These are phyloP conservation scores for Euschistus heros DNA, from an alignment of 1,140 invertebrate genomes.

Conservation along the genomic window DNA sequence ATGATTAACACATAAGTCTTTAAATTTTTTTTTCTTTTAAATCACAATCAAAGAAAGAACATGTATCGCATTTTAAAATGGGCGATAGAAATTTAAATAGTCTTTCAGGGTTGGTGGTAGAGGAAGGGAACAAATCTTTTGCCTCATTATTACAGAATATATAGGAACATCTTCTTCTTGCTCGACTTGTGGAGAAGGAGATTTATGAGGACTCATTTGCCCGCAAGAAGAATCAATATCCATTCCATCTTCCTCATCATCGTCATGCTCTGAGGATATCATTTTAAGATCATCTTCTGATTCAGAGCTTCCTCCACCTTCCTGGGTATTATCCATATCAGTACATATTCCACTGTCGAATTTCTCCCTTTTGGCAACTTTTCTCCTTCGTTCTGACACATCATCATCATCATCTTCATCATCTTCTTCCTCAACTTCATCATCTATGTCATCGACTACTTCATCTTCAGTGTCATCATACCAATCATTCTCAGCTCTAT, in stretches of 20 bases:
- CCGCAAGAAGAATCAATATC: not conserved
- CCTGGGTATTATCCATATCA: constrained; percentile 34
- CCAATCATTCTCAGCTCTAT: not conserved
- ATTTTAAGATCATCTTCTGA: constrained; percentile 6
- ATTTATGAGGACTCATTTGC: not conserved
- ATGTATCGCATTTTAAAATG: constrained; percentile 31
- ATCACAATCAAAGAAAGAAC: not conserved
- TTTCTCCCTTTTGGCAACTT: constrained; percentile 42
- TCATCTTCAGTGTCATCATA: constrained; percentile 21
- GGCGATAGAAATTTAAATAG: constrained; percentile 44
- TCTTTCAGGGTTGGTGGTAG: constrained; percentile 43
- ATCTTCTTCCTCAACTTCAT: constrained; percentile 3
- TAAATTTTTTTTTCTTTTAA: too few species aligned
- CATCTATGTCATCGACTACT: constrained; percentile 19
- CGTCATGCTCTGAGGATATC: not conserved
- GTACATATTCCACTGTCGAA: constrained; percentile 47
- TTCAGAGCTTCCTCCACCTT: constrained; percentile 22
- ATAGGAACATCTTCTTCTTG: constrained; percentile 13
- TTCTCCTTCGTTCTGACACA: constrained; percentile 19
- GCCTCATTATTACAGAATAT: constrained; percentile 36
- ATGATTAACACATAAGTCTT: too few species aligned
- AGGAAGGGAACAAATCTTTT: constrained; percentile 43
- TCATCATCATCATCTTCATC: constrained; percentile 19
- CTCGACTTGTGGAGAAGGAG: not conserved
- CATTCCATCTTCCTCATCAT: not conserved